phyloP scores from a whole-genome alignment of 2,888 invertebrate genomes.

The Conus canariensis region DNA sequence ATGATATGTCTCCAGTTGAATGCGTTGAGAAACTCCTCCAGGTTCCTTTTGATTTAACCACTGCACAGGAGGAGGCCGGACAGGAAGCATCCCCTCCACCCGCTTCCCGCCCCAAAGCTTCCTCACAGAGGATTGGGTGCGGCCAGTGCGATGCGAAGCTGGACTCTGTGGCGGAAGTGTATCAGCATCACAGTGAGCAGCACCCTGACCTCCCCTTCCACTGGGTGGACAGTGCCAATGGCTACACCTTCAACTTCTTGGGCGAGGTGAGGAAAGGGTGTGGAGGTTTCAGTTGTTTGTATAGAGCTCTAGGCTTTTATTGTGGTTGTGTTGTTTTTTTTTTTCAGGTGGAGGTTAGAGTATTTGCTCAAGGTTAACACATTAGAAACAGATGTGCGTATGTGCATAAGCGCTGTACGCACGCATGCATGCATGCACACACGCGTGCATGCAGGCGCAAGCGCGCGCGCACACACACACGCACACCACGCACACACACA shows the following conservation, averaged over 20 bases:
- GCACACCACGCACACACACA: no score
- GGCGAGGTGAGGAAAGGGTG: constrained; percentile 39
- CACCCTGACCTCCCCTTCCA: constrained; percentile 42
- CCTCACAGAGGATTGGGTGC: not conserved
- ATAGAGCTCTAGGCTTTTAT: not conserved
- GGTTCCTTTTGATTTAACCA: no score
- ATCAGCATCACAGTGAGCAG: constrained; percentile 35
- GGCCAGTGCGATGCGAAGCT: constrained; percentile 37
- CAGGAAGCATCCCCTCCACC: not conserved
- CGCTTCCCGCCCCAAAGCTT: not conserved
- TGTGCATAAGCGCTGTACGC: no score
- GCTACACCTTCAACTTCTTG: constrained; percentile 44
- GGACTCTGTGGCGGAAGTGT: constrained; percentile 28
- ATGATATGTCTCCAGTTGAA: no score
- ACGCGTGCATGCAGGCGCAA: no score
- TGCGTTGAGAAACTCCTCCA: no score
- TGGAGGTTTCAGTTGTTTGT: not conserved
- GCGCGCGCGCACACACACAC: no score
- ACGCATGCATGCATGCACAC: no score
- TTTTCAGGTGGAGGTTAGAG: no score
- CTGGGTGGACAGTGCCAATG: constrained; percentile 44
- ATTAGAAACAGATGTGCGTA: no score
- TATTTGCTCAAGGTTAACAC: no score
- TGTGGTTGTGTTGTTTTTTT: not conserved
- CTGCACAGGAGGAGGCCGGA: not conserved